Percentiles rank a stretch among this genome's conserved stretches.
Evolutionary conservation across 2,888 invertebrate species (phyloP).

Genomic region (Ornithoptera alexandrae): DNA sequence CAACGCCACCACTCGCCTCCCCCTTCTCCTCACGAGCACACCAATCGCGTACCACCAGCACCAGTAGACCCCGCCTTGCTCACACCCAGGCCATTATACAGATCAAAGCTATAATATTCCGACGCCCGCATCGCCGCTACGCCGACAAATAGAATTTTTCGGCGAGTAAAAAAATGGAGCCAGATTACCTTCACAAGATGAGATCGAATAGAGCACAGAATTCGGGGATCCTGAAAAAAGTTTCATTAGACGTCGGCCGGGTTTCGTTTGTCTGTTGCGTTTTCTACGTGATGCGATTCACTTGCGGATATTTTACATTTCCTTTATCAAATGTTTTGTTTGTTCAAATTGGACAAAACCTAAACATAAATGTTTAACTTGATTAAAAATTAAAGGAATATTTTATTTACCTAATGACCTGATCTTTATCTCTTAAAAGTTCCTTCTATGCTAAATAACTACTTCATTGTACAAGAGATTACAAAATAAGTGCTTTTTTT

Average conservation of each 20-base stretch:
- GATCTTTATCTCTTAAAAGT: no score
- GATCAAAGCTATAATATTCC: slow-evolving; percentile 62
- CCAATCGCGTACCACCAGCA: slow-evolving; percentile 53
- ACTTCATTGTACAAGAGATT: no score
- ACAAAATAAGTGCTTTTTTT: no score
- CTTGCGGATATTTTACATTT: background rate
- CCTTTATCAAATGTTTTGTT: background rate
- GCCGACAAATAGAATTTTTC: slow-evolving; percentile 62
- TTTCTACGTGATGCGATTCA: slow-evolving; percentile 1
- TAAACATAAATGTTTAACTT: background rate
- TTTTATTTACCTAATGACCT: no score
- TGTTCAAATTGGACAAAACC: background rate
- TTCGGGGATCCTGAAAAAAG: slow-evolving; percentile 9
- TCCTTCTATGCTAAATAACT: no score
- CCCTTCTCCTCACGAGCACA: slow-evolving; percentile 45
- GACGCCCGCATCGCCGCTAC: slow-evolving; percentile 52
- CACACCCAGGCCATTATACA: slow-evolving; percentile 65
- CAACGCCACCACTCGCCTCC: slow-evolving; percentile 40
- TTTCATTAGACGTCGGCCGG: slow-evolving; percentile 15
- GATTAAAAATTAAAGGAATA: no score
- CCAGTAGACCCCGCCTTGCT: slow-evolving; percentile 54
- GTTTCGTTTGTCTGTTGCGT: slow-evolving; percentile 9
- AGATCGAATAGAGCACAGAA: slow-evolving; percentile 13
- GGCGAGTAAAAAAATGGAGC: slow-evolving; percentile 45
- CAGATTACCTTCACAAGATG: slow-evolving; percentile 21